Evolutionary conservation across 2,797 vertebrate genomes (phyloP).

Genomic region (Triplophysa bombifrons): DNA sequence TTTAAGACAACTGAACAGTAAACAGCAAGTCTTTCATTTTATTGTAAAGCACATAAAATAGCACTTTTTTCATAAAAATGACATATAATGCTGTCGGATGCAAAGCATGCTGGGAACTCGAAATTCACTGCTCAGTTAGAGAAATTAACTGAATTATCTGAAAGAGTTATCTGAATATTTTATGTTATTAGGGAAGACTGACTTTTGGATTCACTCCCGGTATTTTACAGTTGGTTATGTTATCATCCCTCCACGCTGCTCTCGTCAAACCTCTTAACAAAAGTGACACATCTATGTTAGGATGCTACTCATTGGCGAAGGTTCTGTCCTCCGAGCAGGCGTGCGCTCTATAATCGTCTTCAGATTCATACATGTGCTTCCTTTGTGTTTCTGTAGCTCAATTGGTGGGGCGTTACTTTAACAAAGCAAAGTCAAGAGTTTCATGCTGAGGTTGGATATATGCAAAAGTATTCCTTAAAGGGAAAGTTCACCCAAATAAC

Average conservation of each 20-base stretch:
- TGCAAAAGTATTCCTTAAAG: not conserved
- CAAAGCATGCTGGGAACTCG: too few species aligned
- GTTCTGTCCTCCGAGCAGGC: not conserved
- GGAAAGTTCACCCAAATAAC: too few species aligned
- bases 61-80: too few species aligned
- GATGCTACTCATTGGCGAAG: not conserved
- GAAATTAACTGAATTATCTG: too few species aligned
- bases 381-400: not conserved
- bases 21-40: too few species aligned
- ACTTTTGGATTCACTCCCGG: not conserved
- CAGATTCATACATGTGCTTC: not conserved
- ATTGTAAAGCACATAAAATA: too few species aligned
- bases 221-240: not conserved
- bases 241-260: not conserved
- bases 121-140: too few species aligned
- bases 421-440: too few species aligned
- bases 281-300: conserved; percentile 37
- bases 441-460: not conserved
- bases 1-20: too few species aligned
- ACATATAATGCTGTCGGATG: too few species aligned
- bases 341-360: not conserved
- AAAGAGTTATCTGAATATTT: too few species aligned
- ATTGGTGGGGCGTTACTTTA: not conserved
- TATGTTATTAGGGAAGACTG: not conserved
- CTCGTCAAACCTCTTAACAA: conserved; percentile 7